Conservation (phyloP, 2,113 vertebrate species). For the Gadus macrocephalus region DNA sequence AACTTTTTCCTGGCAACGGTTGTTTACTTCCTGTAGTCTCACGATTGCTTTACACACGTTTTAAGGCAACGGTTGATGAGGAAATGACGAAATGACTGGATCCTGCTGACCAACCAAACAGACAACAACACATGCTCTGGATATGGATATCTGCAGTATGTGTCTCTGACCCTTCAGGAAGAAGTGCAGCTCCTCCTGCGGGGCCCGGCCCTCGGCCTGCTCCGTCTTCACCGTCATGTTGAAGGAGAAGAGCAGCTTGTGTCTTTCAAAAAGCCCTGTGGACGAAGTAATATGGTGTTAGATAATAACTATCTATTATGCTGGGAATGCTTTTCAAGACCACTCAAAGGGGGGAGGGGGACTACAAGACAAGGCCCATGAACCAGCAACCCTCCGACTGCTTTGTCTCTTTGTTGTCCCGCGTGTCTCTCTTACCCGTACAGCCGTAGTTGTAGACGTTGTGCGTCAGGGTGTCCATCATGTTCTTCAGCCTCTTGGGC, state of each 20-base stretch:
- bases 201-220: conserved; percentile 80
- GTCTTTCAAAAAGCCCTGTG: conserved; percentile 89
- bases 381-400: too few species aligned
- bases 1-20: too few species aligned
- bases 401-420: not conserved
- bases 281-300: conserved; percentile 15
- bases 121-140: too few species aligned
- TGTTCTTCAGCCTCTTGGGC: conserved; percentile 77
- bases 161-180: conserved; percentile 87
- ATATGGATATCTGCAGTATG: not conserved
- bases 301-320: too few species aligned
- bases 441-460: conserved; percentile 93
- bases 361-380: too few species aligned
- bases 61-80: too few species aligned
- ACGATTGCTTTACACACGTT: too few species aligned
- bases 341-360: not conserved
- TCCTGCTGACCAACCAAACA: too few species aligned
- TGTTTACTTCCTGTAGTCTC: too few species aligned
- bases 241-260: conserved; percentile 94
- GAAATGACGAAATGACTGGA: too few species aligned
- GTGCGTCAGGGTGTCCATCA: conserved; percentile 84
- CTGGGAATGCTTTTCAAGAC: not conserved
- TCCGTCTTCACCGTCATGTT: conserved; percentile 94
- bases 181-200: conserved; percentile 93
- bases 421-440: conserved; percentile 73